phyloP scores from a whole-genome alignment of 2,888 invertebrate genomes.

The Ashinkailepas kermadecensis region DNA sequence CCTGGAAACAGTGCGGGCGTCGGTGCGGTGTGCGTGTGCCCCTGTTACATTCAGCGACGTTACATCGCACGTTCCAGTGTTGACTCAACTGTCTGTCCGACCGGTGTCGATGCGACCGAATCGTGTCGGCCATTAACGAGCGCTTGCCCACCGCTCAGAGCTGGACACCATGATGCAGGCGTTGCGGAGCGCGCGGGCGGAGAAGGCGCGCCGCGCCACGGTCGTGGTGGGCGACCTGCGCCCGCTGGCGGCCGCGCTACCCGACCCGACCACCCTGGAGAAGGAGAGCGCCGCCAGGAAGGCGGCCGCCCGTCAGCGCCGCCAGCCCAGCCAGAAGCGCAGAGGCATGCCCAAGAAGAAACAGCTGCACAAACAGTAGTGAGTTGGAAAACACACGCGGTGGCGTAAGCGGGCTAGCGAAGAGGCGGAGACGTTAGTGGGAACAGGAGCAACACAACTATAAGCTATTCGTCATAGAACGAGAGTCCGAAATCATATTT shows the following conservation, averaged over 20 bases:
- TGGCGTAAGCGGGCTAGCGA: too few species aligned
- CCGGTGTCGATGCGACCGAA: background rate
- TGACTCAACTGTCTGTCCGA: background rate
- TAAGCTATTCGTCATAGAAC: too few species aligned
- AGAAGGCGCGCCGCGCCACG: constrained; percentile 20
- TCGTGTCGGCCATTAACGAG: background rate
- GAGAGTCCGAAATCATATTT: too few species aligned
- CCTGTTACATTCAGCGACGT: background rate
- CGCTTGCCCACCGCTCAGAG: background rate
- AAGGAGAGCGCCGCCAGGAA: background rate
- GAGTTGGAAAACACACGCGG: background rate
- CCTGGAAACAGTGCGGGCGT: background rate
- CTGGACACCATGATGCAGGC: background rate
- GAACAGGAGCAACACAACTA: too few species aligned
- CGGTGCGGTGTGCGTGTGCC: background rate
- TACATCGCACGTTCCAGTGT: background rate
- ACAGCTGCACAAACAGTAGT: constrained; percentile 1
- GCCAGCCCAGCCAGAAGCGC: constrained; percentile 23
- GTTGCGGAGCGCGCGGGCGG: constrained; percentile 10
- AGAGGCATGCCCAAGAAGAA: constrained; percentile 16
- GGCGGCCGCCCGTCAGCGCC: constrained; percentile 1
- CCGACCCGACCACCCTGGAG: constrained; percentile 8
- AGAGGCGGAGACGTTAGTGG: too few species aligned
- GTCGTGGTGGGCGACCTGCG: constrained; percentile 26
- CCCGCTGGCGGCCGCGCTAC: constrained; percentile 24